These are phyloP conservation scores for Microcebus jonahi DNA, from an alignment of 2,113 vertebrate genomes.

Conservation along the genomic window DNA sequence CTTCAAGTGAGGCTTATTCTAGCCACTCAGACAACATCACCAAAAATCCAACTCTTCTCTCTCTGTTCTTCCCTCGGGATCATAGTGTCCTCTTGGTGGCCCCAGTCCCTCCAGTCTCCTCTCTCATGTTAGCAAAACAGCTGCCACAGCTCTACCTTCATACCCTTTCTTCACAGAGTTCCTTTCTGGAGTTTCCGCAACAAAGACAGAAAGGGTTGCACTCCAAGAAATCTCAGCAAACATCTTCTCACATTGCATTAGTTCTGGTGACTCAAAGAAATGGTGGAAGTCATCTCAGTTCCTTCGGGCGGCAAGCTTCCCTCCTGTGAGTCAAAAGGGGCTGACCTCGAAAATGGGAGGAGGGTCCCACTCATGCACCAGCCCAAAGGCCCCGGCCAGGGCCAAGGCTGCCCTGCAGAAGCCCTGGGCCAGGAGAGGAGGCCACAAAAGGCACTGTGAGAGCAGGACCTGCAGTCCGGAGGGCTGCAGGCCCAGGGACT, in stretches of 20 bases:
- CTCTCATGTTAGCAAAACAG: neutral
- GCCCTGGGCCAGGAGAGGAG: neutral
- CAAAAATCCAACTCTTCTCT: neutral
- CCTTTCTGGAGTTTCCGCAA: neutral
- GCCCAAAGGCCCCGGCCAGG: neutral
- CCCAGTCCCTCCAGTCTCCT: neutral
- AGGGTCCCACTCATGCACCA: neutral
- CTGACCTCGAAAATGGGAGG: neutral
- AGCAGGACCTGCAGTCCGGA: neutral
- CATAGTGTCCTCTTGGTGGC: neutral
- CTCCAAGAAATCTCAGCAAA: neutral
- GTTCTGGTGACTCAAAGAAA: neutral
- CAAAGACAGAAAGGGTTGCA: neutral
- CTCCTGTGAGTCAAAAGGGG: neutral
- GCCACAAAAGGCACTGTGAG: fast-evolving
- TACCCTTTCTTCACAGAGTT: neutral
- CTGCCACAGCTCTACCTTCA: neutral
- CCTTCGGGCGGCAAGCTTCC: neutral
- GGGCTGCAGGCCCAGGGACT: neutral
- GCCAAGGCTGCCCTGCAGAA: neutral
- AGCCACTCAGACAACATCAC: neutral
- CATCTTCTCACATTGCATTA: neutral
- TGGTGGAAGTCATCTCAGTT: neutral
- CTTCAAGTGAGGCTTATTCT: neutral
- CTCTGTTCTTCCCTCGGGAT: neutral